Evolutionary conservation across 2,888 invertebrate genomes (phyloP).

Genomic region (Parapristionchus giblindavisi): DNA sequence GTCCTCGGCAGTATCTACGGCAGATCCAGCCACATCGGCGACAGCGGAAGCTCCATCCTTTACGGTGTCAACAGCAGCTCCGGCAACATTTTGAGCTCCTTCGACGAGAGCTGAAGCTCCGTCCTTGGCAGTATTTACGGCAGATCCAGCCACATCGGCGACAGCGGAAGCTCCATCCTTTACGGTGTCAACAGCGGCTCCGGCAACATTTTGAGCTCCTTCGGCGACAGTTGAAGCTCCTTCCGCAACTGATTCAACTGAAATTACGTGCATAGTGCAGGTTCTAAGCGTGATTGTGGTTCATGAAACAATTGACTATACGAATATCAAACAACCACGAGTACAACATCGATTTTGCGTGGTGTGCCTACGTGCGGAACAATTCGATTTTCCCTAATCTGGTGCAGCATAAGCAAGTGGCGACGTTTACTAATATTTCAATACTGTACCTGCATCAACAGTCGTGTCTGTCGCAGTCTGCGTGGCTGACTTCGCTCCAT

Average conservation of each 20-base stretch:
- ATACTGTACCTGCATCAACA: background rate
- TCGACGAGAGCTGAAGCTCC: background rate
- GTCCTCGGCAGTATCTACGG: background rate
- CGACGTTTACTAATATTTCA: background rate
- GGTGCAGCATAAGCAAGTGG: background rate
- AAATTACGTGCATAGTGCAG: slow-evolving; percentile 14
- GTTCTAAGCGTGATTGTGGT: background rate
- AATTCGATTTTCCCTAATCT: background rate
- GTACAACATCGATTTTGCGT: background rate
- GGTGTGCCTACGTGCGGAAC: background rate
- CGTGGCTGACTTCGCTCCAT: slow-evolving; percentile 20
- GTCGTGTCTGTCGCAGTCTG: background rate
- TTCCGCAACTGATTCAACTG: slow-evolving; percentile 1
- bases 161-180: background rate
- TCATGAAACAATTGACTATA: background rate
- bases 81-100: too few relatives aligned
- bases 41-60: background rate
- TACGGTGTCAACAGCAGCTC: background rate
- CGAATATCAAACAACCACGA: slow-evolving; percentile 1
- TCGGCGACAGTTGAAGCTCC: background rate
- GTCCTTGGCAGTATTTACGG: background rate
- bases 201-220: background rate
- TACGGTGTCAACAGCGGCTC: background rate
- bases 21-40: background rate
- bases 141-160: background rate